Conservation (phyloP, 2,797 vertebrate species). For the Pyrrhura leucotis region DNA sequence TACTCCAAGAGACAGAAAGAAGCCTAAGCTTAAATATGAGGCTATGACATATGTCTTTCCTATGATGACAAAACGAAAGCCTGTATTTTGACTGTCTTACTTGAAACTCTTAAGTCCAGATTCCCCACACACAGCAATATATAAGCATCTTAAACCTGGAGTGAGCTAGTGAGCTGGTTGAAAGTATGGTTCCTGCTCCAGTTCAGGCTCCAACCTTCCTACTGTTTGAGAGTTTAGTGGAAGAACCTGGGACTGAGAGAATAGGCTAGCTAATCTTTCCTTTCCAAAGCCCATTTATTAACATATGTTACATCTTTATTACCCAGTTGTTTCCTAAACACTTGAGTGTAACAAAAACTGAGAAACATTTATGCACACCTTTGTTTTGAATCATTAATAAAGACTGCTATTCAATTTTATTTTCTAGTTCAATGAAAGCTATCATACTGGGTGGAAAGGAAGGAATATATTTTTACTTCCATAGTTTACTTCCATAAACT, state of each 20-base stretch:
- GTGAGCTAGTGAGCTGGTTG: background rate
- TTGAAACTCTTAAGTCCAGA: background rate
- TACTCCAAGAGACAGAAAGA: background rate
- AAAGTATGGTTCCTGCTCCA: background rate
- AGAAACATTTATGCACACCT: background rate
- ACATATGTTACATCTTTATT: background rate
- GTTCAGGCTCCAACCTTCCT: background rate
- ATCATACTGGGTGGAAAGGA: rapidly evolving
- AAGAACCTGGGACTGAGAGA: background rate
- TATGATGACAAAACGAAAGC: background rate
- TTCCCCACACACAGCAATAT: background rate
- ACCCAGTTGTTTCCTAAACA: background rate
- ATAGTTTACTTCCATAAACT: background rate
- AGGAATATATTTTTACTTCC: background rate
- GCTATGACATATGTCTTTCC: background rate
- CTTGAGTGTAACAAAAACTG: background rate
- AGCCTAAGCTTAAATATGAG: rapidly evolving
- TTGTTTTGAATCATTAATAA: background rate
- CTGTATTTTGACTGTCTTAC: background rate
- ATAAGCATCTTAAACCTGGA: background rate
- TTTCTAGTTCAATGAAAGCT: background rate
- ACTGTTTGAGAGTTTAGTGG: background rate
- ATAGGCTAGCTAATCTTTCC: background rate
- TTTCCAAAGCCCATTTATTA: background rate
- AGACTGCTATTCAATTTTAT: background rate